These are phyloP conservation scores for Arizona elegans DNA, from an alignment of 2,113 vertebrate species.

Conservation along the genomic window DNA sequence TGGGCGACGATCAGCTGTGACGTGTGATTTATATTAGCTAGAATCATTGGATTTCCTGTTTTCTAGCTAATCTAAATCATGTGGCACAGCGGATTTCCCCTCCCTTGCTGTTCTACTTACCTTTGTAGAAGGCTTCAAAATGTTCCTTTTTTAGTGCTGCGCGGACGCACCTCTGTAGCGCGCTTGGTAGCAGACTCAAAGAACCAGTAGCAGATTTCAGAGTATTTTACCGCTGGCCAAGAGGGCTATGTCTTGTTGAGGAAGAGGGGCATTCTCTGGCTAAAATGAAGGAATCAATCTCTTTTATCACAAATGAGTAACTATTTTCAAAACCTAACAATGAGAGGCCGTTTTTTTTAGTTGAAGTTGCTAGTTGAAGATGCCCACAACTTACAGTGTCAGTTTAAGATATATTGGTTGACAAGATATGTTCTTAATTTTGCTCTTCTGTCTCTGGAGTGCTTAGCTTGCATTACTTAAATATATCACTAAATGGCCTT, in stretches of 20 bases:
- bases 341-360: neutral
- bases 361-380: neutral
- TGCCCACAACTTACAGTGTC: neutral
- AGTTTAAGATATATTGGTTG: neutral
- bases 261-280: neutral
- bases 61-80: too few relatives aligned
- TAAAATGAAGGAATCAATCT: conserved; percentile 12
- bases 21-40: too few relatives aligned
- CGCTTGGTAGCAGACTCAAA: too few relatives aligned
- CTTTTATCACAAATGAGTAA: conserved; percentile 23
- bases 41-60: too few relatives aligned
- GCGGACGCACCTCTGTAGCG: too few relatives aligned
- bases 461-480: neutral
- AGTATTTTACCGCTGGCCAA: neutral
- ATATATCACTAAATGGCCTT: neutral
- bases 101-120: too few relatives aligned
- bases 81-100: too few relatives aligned
- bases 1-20: too few relatives aligned
- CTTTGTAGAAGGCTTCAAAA: too few relatives aligned
- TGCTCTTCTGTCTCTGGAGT: neutral
- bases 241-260: neutral
- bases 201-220: too few relatives aligned
- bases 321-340: neutral
- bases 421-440: neutral
- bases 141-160: too few relatives aligned